These are phyloP conservation scores for Telmatherina bonti DNA, from an alignment of 2,797 vertebrate species.

Conservation along the genomic window DNA sequence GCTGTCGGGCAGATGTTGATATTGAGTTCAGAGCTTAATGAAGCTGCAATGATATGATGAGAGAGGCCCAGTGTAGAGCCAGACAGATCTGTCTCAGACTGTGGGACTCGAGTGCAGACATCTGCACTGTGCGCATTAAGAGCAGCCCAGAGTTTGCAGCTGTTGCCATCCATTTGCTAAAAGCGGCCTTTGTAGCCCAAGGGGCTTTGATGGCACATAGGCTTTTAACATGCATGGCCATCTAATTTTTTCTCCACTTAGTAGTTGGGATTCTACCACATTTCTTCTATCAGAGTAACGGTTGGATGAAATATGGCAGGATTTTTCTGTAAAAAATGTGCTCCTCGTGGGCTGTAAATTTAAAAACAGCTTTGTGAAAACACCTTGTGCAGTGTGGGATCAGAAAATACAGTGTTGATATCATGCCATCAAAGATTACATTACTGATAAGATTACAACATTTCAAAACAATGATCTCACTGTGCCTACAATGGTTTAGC, in stretches of 20 bases:
- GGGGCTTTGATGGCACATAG: slow-evolving; percentile 80
- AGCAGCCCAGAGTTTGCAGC: slow-evolving; percentile 76
- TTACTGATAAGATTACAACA: neutral
- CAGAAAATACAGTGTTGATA: slow-evolving; percentile 14
- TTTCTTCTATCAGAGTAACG: slow-evolving; percentile 52
- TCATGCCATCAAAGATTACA: slow-evolving; percentile 1
- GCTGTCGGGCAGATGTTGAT: slow-evolving; percentile 61
- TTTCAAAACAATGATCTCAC: neutral
- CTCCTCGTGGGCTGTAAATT: slow-evolving; percentile 28
- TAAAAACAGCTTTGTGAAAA: slow-evolving; percentile 16
- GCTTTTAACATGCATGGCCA: slow-evolving; percentile 77
- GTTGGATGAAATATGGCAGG: slow-evolving; percentile 41
- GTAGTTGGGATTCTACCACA: slow-evolving; percentile 42
- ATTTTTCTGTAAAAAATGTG: slow-evolving; percentile 28
- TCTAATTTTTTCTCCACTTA: slow-evolving; percentile 38
- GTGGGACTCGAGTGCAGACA: slow-evolving; percentile 74
- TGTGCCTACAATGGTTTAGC: neutral
- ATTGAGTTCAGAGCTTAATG: slow-evolving; percentile 53
- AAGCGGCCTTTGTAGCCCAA: slow-evolving; percentile 77
- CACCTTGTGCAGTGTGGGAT: slow-evolving; percentile 1
- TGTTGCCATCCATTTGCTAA: slow-evolving; percentile 78
- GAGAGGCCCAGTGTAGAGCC: slow-evolving; percentile 54
- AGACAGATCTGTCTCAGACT: slow-evolving; percentile 73
- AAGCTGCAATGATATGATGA: slow-evolving; percentile 61
- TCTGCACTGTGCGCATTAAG: slow-evolving; percentile 75